These are phyloP conservation scores for Pollenia amentaria DNA, from an alignment of 2,888 invertebrate species.

Conservation along the genomic window DNA sequence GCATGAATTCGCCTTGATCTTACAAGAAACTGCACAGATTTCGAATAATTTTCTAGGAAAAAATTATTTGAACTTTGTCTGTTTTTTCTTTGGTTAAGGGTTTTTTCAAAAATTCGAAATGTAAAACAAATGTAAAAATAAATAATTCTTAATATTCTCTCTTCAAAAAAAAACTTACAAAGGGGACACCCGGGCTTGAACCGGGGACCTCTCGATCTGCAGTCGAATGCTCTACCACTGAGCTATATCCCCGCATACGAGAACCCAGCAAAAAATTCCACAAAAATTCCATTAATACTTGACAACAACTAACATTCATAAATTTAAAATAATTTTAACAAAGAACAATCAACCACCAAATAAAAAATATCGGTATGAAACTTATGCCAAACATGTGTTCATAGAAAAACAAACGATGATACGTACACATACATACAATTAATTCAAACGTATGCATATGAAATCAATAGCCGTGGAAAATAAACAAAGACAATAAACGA, in stretches of 20 bases:
- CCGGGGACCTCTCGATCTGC: constrained; percentile 83
- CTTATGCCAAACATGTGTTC: not conserved
- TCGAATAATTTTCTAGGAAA: no score
- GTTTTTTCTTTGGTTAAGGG: no score
- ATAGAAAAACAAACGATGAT: not conserved
- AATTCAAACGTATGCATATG: constrained; percentile 3
- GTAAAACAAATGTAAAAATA: not conserved
- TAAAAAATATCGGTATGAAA: not conserved
- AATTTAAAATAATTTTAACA: not conserved
- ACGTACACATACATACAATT: not conserved
- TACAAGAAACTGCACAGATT: no score
- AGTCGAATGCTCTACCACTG: constrained; percentile 83
- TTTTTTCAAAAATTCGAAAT: no score
- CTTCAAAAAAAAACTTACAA: not conserved
- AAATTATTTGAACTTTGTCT: no score
- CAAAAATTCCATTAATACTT: not conserved
- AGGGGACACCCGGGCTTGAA: constrained; percentile 79
- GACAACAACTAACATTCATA: not conserved
- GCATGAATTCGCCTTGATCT: no score
- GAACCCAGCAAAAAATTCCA: not conserved
- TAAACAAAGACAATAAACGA: not conserved
- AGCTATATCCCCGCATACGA: constrained; percentile 79
- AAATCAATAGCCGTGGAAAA: not conserved
- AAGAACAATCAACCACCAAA: constrained; percentile 6
- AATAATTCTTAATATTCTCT: not conserved